Evolutionary conservation across 2,888 invertebrate genomes (phyloP).

Genomic region (Drosophila anomelani): DNA sequence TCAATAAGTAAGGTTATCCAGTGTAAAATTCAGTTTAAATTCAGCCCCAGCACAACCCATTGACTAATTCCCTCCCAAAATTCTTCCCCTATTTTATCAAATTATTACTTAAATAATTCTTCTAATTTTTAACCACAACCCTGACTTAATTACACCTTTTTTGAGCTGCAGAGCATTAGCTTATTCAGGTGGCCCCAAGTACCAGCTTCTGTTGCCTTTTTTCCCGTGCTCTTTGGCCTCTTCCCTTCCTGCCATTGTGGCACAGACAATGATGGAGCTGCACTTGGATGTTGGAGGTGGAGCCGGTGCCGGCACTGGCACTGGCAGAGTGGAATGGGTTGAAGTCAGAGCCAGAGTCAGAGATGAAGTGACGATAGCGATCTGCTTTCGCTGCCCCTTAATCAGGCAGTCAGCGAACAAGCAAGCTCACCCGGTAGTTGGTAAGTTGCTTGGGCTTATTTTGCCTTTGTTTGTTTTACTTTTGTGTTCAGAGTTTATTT

Average conservation of each 20-base stretch:
- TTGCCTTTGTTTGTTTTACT: constrained; percentile 38
- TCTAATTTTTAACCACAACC: neutral
- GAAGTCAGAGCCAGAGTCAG: neutral
- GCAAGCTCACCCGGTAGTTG: constrained; percentile 45
- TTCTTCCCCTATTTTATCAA: neutral
- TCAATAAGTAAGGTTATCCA: neutral
- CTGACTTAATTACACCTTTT: neutral
- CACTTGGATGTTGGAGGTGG: constrained; percentile 39
- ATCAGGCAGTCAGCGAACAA: constrained; percentile 38
- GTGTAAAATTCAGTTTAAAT: no score
- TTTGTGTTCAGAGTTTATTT: constrained; percentile 47
- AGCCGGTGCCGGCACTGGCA: constrained; percentile 18
- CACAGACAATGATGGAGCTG: constrained; percentile 40
- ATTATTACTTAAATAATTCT: neutral
- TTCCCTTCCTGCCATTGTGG: constrained; percentile 72
- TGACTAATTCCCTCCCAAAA: neutral
- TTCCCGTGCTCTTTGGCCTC: constrained; percentile 16
- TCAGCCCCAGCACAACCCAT: no score
- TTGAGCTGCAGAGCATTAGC: constrained; percentile 25
- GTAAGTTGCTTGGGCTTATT: constrained; percentile 26
- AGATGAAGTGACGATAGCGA: constrained; percentile 37
- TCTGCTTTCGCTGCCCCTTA: constrained; percentile 57
- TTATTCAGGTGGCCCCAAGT: neutral
- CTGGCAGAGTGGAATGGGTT: constrained; percentile 15
- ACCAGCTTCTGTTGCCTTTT: constrained; percentile 5